Conservation (phyloP, 2,888 invertebrate species). For the Lamproptera curius region DNA sequence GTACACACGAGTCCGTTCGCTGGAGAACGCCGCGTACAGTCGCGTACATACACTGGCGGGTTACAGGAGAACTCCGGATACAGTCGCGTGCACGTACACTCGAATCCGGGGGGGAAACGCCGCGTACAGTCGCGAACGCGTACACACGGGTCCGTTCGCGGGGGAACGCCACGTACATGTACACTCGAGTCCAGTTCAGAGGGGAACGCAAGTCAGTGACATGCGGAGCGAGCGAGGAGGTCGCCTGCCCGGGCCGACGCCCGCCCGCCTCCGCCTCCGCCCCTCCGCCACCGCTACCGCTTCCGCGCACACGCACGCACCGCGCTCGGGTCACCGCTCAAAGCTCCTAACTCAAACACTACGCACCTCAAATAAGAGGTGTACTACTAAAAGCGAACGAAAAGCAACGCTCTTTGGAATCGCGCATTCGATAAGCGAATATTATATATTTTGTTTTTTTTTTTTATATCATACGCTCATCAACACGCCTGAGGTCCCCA, state of each 20-base stretch:
- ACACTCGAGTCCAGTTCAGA: conserved; percentile 37
- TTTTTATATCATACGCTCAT: too few species aligned
- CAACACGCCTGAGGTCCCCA: too few species aligned
- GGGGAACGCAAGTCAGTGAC: conserved; percentile 38
- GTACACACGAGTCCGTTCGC: too few species aligned
- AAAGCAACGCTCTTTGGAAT: conserved; percentile 69
- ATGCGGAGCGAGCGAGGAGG: conserved; percentile 26
- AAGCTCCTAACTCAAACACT: conserved; percentile 35
- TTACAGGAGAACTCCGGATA: too few species aligned
- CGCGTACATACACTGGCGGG: too few species aligned
- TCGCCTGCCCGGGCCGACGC: conserved; percentile 31
- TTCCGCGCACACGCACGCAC: conserved; percentile 25
- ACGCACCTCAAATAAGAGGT: conserved; percentile 40
- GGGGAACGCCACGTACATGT: not conserved
- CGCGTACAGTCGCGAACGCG: not conserved
- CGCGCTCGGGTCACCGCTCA: conserved; percentile 25
- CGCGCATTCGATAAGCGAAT: conserved; percentile 61
- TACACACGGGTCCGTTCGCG: conserved; percentile 38
- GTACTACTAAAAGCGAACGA: conserved; percentile 64
- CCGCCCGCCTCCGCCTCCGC: conserved; percentile 31
- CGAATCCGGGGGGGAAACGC: too few species aligned
- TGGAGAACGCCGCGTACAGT: too few species aligned
- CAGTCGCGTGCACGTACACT: too few species aligned
- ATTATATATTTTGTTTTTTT: too few species aligned
- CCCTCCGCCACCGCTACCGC: conserved; percentile 28